Evolutionary conservation across 2,888 invertebrate genomes (phyloP).

Genomic region (Heliconius ethilla): DNA sequence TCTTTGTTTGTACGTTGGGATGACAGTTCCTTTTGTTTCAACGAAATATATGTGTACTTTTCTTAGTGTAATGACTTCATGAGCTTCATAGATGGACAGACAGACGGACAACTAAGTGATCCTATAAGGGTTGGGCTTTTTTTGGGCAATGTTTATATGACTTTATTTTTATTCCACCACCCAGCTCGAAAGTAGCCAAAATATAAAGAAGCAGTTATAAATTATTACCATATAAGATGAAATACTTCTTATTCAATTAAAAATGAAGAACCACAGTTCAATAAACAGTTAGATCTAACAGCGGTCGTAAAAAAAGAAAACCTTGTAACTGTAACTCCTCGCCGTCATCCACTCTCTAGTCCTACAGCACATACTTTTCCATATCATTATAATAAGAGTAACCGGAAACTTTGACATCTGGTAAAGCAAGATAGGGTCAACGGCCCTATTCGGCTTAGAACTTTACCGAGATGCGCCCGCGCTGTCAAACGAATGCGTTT

Average conservation of each 20-base stretch:
- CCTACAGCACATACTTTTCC: conserved; percentile 41
- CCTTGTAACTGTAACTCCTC: conserved; percentile 17
- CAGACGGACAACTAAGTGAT: too few species aligned
- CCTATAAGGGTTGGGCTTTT: too few species aligned
- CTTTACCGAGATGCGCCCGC: conserved; percentile 51
- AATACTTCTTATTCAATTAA: neutral
- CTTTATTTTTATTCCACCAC: neutral
- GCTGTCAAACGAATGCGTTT: conserved; percentile 53
- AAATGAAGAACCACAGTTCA: neutral
- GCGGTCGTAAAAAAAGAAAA: conserved; percentile 5
- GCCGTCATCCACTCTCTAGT: conserved; percentile 13
- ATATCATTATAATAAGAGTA: conserved; percentile 45
- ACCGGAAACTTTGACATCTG: conserved; percentile 49
- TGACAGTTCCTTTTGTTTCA: too few species aligned
- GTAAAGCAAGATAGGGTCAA: conserved; percentile 50
- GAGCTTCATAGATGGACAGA: too few species aligned
- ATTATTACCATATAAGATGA: neutral
- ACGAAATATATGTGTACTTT: too few species aligned
- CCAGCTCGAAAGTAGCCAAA: neutral
- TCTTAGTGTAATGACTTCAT: too few species aligned
- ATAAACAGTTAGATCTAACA: conserved; percentile 1
- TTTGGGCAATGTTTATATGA: too few species aligned
- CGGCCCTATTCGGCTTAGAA: conserved; percentile 51
- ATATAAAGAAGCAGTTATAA: neutral
- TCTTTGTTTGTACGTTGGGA: too few species aligned